phyloP scores from a whole-genome alignment of 2,888 invertebrate genomes.

The Serrognathus titanus region DNA sequence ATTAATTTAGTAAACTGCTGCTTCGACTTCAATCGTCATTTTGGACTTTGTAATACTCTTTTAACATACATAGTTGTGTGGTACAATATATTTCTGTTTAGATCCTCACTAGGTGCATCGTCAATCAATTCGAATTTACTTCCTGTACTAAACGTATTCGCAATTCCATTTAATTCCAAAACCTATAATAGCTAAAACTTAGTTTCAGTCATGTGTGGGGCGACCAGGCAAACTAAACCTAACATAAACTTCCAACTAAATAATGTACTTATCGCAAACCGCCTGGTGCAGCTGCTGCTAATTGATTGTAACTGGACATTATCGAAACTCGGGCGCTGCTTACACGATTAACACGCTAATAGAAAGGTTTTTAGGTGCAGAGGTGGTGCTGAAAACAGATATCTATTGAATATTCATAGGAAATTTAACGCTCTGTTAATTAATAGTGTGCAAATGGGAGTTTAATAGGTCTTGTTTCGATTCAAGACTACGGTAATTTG shows the following conservation, averaged over 20 bases:
- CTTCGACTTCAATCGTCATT: too few relatives aligned
- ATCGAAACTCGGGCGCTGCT: constrained; percentile 24
- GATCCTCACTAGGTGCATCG: too few relatives aligned
- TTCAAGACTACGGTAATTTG: constrained; percentile 13
- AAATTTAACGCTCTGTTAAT: constrained; percentile 34
- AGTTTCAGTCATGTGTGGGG: not conserved
- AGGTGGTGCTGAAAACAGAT: constrained; percentile 28
- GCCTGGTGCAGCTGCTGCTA: constrained; percentile 28
- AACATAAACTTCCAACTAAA: constrained; percentile 6
- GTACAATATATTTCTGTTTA: too few relatives aligned
- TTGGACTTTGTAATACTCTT: too few relatives aligned
- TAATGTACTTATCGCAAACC: constrained; percentile 22
- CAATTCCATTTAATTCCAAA: not conserved
- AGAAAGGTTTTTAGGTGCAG: constrained; percentile 28
- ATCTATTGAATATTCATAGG: constrained; percentile 38
- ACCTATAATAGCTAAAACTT: not conserved
- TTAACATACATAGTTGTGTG: too few relatives aligned
- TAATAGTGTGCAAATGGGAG: constrained; percentile 37
- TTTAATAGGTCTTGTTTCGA: constrained; percentile 32
- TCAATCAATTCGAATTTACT: too few relatives aligned
- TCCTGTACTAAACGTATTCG: not conserved
- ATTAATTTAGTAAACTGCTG: too few relatives aligned
- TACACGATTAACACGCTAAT: constrained; percentile 31
- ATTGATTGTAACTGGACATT: constrained; percentile 32
- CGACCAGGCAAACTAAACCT: not conserved